Evolutionary conservation across 2,113 vertebrate genomes (phyloP).

Genomic region (Crocuta crocuta): DNA sequence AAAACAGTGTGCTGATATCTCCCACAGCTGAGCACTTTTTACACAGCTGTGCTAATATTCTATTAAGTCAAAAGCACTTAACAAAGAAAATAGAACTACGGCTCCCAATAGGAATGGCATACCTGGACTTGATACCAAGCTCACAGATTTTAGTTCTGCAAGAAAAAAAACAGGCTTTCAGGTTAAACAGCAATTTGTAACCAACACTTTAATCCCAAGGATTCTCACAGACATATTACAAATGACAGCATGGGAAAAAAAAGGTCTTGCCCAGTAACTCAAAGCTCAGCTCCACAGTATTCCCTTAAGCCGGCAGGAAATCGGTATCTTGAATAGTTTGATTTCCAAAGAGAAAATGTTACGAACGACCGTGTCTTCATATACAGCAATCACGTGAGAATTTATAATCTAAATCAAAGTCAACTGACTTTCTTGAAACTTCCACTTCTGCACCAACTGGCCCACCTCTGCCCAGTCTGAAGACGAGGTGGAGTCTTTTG

Average conservation of each 20-base stretch:
- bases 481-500: not conserved
- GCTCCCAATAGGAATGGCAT: too few relatives aligned
- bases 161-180: too few relatives aligned
- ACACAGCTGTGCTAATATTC: conserved; percentile 73
- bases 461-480: not conserved
- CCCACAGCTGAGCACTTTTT: not conserved
- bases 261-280: conserved; percentile 88
- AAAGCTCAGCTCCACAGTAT: conserved; percentile 86
- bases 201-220: not conserved
- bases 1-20: not conserved
- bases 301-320: conserved; percentile 83
- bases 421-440: conserved; percentile 39
- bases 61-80: conserved; percentile 83
- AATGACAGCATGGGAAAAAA: conserved; percentile 87
- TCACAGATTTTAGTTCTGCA: too few relatives aligned
- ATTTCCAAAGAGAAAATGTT: conserved; percentile 52
- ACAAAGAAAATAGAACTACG: conserved; percentile 68
- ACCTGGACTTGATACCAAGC: too few relatives aligned
- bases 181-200: too few relatives aligned
- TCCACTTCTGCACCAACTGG: not conserved
- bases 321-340: conserved; percentile 15
- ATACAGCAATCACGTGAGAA: conserved; percentile 6
- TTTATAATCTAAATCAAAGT: conserved; percentile 26
- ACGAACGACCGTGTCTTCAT: not conserved
- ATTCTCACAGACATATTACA: conserved; percentile 90